Evolutionary conservation across 2,888 invertebrate genomes (phyloP).

Genomic region (Corythucha ciliata): DNA sequence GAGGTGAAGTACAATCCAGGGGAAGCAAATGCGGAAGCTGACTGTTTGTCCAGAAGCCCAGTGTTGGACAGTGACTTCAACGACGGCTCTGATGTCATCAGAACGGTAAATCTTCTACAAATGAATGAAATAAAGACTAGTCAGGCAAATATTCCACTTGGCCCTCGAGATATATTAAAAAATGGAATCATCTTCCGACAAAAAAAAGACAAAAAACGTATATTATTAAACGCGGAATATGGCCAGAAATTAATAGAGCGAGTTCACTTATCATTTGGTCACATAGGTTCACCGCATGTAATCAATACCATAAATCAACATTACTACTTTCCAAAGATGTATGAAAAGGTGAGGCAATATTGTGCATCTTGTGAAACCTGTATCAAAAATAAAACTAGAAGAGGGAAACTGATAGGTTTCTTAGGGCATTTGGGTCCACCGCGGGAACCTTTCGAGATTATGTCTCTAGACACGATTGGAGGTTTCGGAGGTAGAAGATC

Average conservation of each 20-base stretch:
- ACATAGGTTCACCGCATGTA: slow-evolving; percentile 17
- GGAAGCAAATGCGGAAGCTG: slow-evolving; percentile 31
- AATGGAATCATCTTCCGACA: slow-evolving; percentile 1
- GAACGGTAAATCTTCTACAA: slow-evolving; percentile 28
- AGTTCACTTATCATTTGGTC: slow-evolving; percentile 11
- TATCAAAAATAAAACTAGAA: slow-evolving; percentile 37
- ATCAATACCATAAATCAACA: not conserved
- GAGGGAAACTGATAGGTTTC: slow-evolving; percentile 31
- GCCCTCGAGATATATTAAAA: not conserved
- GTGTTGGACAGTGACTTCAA: slow-evolving; percentile 29
- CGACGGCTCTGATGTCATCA: slow-evolving; percentile 25
- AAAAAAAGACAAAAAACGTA: slow-evolving; percentile 20
- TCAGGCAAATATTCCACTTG: slow-evolving; percentile 25
- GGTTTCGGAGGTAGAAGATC: slow-evolving; percentile 35
- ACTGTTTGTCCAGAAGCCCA: slow-evolving; percentile 31
- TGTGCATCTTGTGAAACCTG: slow-evolving; percentile 34
- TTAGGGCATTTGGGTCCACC: slow-evolving; percentile 37
- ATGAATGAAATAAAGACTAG: slow-evolving; percentile 28
- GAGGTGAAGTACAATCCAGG: slow-evolving; percentile 31
- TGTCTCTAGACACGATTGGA: slow-evolving; percentile 37
- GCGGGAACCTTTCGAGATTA: slow-evolving; percentile 35
- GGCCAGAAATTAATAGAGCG: slow-evolving; percentile 12
- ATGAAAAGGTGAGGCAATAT: slow-evolving; percentile 29
- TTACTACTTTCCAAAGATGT: slow-evolving; percentile 19
- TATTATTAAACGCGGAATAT: slow-evolving; percentile 6